Evolutionary conservation across 2,797 vertebrate genomes (phyloP).

Genomic region (Peromyscus melanophrys): DNA sequence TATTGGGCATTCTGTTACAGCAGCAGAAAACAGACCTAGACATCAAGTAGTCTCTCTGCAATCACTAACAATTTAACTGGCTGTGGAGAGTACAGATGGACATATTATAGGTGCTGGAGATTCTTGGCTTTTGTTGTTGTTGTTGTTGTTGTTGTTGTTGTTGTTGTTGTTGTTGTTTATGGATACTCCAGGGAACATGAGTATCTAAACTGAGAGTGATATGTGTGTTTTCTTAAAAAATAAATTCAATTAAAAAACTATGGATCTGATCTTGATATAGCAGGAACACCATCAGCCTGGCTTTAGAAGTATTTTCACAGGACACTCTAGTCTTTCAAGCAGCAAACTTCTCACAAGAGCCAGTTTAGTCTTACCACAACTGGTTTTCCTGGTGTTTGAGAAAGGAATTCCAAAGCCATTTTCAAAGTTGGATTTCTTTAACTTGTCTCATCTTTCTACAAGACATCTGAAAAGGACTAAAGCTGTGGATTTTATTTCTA

Average conservation of each 20-base stretch:
- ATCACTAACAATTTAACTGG: slow-evolving; percentile 6
- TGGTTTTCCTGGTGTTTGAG: neutral
- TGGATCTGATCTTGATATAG: neutral
- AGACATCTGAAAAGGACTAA: slow-evolving; percentile 50
- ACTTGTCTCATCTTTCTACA: neutral
- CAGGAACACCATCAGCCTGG: neutral
- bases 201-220: neutral
- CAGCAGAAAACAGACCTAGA: neutral
- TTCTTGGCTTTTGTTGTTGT: too few species aligned
- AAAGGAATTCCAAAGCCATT: neutral
- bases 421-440: slow-evolving; percentile 2
- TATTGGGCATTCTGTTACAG: neutral
- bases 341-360: neutral
- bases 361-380: neutral
- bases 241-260: slow-evolving; percentile 57
- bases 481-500: slow-evolving; percentile 25
- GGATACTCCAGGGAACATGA: neutral
- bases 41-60: neutral
- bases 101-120: neutral
- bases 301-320: slow-evolving; percentile 10
- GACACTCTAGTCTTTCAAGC: neutral
- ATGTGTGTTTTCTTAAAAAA: slow-evolving; percentile 37
- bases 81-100: neutral
- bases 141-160: too few species aligned
- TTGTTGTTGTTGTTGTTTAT: too few species aligned